phyloP scores from a whole-genome alignment of 2,113 vertebrate genomes.

The Pipra filicauda region DNA sequence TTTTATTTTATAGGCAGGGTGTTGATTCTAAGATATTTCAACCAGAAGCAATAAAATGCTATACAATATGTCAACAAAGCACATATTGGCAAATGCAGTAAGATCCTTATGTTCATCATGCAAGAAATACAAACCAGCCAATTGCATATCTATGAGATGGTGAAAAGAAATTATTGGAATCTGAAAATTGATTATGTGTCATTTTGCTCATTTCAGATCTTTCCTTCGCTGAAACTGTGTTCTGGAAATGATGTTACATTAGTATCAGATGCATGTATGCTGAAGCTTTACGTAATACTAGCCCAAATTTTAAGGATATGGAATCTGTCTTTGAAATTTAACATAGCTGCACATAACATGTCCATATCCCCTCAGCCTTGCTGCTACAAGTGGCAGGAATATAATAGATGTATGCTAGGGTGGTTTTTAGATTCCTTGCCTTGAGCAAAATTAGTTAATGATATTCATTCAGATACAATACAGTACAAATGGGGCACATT shows the following conservation, averaged over 20 bases:
- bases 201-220: not conserved
- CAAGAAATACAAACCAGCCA: not conserved
- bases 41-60: not conserved
- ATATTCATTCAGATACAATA: conserved; percentile 66
- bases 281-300: not conserved
- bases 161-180: not conserved
- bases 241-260: not conserved
- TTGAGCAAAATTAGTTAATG: conserved; percentile 70
- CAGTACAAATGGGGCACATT: conserved; percentile 69
- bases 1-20: not conserved
- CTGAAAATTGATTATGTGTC: not conserved
- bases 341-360: not conserved
- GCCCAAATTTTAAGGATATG: not conserved
- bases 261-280: not conserved
- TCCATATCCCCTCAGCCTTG: not conserved
- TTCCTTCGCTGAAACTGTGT: not conserved
- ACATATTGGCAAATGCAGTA: not conserved
- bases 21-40: not conserved
- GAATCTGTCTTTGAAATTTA: conserved; percentile 36
- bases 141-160: not conserved
- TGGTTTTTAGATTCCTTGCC: conserved; percentile 63
- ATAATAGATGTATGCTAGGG: conserved; percentile 33
- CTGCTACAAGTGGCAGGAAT: conserved; percentile 15
- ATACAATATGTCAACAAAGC: not conserved
- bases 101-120: not conserved